Evolutionary conservation across 1,140 invertebrate species (phyloP).

Genomic region (Venustaconcha ellipsiformis): DNA sequence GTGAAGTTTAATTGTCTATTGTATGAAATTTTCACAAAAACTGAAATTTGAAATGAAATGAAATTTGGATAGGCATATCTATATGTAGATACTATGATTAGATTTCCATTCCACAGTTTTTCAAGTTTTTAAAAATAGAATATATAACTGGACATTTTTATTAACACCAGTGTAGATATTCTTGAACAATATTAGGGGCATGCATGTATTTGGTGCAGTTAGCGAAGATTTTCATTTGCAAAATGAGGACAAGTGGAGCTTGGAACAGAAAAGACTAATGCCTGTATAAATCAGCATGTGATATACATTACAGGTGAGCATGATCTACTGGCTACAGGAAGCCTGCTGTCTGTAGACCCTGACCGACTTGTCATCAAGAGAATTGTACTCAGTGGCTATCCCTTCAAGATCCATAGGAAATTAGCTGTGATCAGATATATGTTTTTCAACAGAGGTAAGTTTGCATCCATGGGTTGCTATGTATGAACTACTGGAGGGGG

Average conservation of each 20-base stretch:
- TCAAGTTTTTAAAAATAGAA: no score
- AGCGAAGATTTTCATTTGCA: background rate
- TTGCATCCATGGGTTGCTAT: background rate
- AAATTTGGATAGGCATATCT: no score
- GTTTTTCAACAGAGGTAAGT: slow-evolving; percentile 91
- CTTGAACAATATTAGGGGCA: background rate
- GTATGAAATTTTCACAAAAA: no score
- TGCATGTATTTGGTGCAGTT: background rate
- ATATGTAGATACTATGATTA: no score
- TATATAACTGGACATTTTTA: no score
- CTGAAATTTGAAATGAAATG: no score
- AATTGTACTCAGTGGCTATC: slow-evolving; percentile 92
- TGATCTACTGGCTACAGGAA: slow-evolving; percentile 89
- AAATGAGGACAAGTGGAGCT: background rate
- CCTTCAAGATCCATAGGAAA: slow-evolving; percentile 84
- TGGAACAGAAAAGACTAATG: background rate
- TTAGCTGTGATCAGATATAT: slow-evolving; percentile 95
- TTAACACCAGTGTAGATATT: no score
- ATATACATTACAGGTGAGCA: slow-evolving; percentile 65
- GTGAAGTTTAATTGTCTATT: no score
- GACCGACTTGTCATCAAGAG: slow-evolving; percentile 93
- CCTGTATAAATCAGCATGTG: background rate
- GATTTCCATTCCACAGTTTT: no score
- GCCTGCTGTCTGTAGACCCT: slow-evolving; percentile 89
- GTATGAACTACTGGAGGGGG: no score